phyloP scores from a whole-genome alignment of 2,113 vertebrate genomes.

The Poecilia latipinna region DNA sequence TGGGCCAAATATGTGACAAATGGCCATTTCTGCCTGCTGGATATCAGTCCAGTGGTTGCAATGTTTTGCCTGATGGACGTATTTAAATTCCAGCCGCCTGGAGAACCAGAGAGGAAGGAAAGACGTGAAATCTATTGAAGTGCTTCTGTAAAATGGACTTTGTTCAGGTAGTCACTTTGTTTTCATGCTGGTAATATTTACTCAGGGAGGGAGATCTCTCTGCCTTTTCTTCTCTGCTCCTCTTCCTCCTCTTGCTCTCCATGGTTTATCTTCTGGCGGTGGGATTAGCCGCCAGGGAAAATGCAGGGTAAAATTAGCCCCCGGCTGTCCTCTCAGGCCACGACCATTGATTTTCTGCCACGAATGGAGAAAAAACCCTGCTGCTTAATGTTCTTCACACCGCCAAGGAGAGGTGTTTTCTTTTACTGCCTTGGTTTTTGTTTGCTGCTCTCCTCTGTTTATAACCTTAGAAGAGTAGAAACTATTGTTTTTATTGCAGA shows the following conservation, averaged over 20 bases:
- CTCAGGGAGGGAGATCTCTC: conserved; percentile 68
- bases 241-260: conserved; percentile 62
- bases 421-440: conserved; percentile 61
- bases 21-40: background rate
- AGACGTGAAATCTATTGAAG: conserved; percentile 81
- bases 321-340: conserved; percentile 64
- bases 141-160: conserved; percentile 84
- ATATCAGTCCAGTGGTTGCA: background rate
- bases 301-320: conserved; percentile 79
- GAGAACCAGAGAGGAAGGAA: conserved; percentile 11
- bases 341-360: conserved; percentile 82
- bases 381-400: conserved; percentile 79
- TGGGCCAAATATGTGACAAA: background rate
- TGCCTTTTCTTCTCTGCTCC: conserved; percentile 72
- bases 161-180: conserved; percentile 88
- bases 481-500: background rate
- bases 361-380: conserved; percentile 72
- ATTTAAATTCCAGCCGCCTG: conserved; percentile 13
- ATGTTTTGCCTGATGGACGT: background rate
- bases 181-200: conserved; percentile 86
- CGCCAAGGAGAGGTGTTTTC: conserved; percentile 46
- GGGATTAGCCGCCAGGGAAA: conserved; percentile 85
- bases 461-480: conserved; percentile 3
- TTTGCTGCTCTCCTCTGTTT: conserved; percentile 47
- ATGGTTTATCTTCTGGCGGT: conserved; percentile 70